phyloP scores from a whole-genome alignment of 1,140 invertebrate genomes.

The Drosophila murphyi region DNA sequence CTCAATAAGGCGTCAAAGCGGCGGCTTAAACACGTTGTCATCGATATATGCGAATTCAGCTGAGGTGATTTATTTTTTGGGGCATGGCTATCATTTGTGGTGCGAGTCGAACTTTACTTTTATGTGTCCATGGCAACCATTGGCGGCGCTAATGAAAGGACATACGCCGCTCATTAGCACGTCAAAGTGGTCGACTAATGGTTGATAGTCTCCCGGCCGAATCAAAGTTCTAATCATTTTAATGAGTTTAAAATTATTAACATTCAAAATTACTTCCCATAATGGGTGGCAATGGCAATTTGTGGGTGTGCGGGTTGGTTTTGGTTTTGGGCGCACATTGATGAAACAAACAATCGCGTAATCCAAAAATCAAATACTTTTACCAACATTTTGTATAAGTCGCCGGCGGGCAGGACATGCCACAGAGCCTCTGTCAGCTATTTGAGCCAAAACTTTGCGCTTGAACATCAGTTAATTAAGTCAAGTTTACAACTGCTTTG shows the following conservation, averaged over 20 bases:
- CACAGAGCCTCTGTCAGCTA: slow-evolving; percentile 56
- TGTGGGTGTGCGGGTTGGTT: not conserved
- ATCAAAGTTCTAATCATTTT: slow-evolving; percentile 73
- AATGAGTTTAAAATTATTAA: slow-evolving; percentile 78
- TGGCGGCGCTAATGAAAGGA: slow-evolving; percentile 34
- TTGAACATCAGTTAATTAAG: slow-evolving; percentile 80
- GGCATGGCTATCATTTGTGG: not conserved
- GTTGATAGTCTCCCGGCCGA: slow-evolving; percentile 53
- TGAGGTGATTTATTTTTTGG: slow-evolving; percentile 15
- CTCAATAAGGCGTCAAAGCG: slow-evolving; percentile 58
- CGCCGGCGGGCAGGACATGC: slow-evolving; percentile 51
- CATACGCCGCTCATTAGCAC: slow-evolving; percentile 68
- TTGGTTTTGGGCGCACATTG: slow-evolving; percentile 19
- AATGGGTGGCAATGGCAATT: not conserved
- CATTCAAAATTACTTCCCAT: slow-evolving; percentile 61
- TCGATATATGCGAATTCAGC: slow-evolving; percentile 46
- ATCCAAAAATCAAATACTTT: slow-evolving; percentile 80
- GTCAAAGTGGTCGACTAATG: slow-evolving; percentile 9
- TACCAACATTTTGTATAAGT: slow-evolving; percentile 63
- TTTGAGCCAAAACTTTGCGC: slow-evolving; percentile 69
- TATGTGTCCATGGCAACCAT: slow-evolving; percentile 25
- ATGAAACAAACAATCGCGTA: slow-evolving; percentile 56
- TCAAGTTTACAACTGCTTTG: slow-evolving; percentile 65
- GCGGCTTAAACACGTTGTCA: slow-evolving; percentile 38
- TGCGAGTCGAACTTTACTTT: slow-evolving; percentile 15